Evolutionary conservation across 1,140 invertebrate species (phyloP).

Genomic region (Anastatus disparis): DNA sequence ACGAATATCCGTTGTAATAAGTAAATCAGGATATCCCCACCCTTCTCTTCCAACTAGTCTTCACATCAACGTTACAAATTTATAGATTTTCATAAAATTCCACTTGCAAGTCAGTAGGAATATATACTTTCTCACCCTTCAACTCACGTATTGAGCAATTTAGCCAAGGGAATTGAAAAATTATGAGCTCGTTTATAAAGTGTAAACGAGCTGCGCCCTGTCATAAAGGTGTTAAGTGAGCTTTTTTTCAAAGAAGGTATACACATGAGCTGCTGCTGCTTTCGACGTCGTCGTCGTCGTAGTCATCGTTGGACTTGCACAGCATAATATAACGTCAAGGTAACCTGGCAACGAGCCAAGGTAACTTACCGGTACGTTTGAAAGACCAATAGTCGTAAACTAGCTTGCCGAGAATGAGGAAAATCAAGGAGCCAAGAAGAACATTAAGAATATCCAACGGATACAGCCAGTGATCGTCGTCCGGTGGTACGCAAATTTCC

Average conservation of each 20-base stretch:
- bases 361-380: constrained; percentile 80
- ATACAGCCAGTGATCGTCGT: constrained; percentile 67
- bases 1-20: too few species aligned
- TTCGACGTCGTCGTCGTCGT: neutral
- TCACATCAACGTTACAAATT: too few species aligned
- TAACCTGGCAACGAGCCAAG: constrained; percentile 82
- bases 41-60: too few species aligned
- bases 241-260: too few species aligned
- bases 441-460: constrained; percentile 80
- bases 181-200: neutral
- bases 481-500: constrained; percentile 72
- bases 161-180: constrained; percentile 13
- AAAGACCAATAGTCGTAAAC: constrained; percentile 84
- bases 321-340: constrained; percentile 66
- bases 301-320: too few species aligned
- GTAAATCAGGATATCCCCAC: too few species aligned
- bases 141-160: too few species aligned
- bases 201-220: too few species aligned
- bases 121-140: too few species aligned
- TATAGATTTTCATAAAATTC: too few species aligned
- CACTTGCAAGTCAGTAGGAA: too few species aligned
- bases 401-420: constrained; percentile 78
- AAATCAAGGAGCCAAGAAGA: constrained; percentile 73
- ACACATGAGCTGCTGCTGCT: too few species aligned
- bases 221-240: constrained; percentile 19